These are phyloP conservation scores for Tragelaphus buxtoni DNA, from an alignment of 2,113 vertebrate genomes.

Conservation along the genomic window DNA sequence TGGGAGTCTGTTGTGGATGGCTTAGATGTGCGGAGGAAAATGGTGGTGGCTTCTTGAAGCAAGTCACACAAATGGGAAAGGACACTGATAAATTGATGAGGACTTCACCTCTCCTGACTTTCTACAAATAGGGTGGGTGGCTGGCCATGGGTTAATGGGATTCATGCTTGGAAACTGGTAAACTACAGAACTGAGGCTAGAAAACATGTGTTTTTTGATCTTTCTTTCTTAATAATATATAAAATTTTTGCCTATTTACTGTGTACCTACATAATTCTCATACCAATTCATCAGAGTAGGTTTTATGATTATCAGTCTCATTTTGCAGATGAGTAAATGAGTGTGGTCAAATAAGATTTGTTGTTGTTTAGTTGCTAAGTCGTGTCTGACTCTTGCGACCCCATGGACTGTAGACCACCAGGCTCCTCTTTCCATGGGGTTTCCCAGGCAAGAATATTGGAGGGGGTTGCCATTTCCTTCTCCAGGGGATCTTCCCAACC, in stretches of 20 bases:
- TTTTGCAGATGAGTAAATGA: constrained; percentile 16
- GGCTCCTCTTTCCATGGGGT: neutral
- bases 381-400: neutral
- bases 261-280: neutral
- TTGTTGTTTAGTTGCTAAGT: neutral
- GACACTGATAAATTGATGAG: neutral
- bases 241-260: neutral
- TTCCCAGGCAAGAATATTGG: neutral
- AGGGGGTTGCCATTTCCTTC: neutral
- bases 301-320: neutral
- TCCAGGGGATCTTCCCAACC: neutral
- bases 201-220: neutral
- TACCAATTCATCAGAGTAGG: neutral
- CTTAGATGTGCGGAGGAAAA: neutral
- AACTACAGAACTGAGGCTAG: neutral
- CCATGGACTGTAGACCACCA: neutral
- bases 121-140: neutral
- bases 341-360: neutral
- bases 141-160: neutral
- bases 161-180: neutral
- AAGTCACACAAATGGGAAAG: neutral
- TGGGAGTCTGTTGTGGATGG: neutral
- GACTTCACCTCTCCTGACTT: neutral
- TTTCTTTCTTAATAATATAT: neutral
- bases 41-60: neutral